phyloP scores from a whole-genome alignment of 2,797 vertebrate species.

The Hippocampus kuda region DNA sequence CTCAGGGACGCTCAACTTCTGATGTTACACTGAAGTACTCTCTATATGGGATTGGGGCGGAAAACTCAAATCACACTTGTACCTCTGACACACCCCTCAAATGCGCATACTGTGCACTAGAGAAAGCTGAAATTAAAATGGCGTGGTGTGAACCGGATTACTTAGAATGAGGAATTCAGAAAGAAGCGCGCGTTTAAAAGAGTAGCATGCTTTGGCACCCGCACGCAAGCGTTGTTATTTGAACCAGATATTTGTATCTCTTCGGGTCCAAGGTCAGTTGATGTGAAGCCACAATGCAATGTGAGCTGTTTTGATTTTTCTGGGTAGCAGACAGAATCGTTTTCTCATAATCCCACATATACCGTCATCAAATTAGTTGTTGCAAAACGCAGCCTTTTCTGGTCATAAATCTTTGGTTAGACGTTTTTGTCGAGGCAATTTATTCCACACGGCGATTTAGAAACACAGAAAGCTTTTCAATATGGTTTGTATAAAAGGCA shows the following conservation, averaged over 20 bases:
- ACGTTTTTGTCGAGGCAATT: constrained; percentile 7
- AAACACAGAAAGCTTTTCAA: constrained; percentile 17
- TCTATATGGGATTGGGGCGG: neutral
- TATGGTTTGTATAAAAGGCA: constrained; percentile 15
- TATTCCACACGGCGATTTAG: constrained; percentile 1
- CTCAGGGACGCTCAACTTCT: neutral
- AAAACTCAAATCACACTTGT: neutral
- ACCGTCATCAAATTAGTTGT: neutral
- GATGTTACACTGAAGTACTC: neutral
- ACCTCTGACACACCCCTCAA: too few relatives aligned
- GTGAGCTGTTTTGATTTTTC: neutral
- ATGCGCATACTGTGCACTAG: too few relatives aligned
- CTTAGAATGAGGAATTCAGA: neutral
- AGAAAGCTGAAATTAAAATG: neutral
- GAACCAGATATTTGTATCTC: neutral
- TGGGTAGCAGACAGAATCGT: neutral
- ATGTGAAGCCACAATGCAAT: neutral
- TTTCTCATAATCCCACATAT: neutral
- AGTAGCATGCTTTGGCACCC: neutral
- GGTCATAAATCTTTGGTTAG: neutral
- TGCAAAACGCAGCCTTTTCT: neutral
- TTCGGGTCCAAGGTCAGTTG: neutral
- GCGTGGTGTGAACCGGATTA: neutral
- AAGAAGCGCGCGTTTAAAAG: neutral
- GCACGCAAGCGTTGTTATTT: neutral